These are phyloP conservation scores for Mesoclemmys tuberculata DNA, from an alignment of 2,113 vertebrate genomes.

Conservation along the genomic window DNA sequence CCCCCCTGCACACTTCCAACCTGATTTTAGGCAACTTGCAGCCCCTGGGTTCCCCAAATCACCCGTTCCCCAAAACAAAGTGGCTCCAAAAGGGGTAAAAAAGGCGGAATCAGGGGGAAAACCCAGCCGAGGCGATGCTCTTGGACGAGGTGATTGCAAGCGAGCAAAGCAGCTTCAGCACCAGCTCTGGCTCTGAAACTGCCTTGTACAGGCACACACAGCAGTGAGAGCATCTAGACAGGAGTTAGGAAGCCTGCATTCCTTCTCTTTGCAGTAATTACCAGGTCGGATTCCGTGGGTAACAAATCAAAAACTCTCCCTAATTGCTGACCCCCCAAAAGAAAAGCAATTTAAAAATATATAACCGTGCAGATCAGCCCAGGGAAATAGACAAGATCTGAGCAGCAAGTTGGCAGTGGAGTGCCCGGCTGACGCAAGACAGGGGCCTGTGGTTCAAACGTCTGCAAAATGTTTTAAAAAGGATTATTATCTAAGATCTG, in stretches of 20 bases:
- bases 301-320: slow-evolving; percentile 63
- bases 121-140: slow-evolving; percentile 66
- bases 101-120: slow-evolving; percentile 58
- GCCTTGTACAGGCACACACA: slow-evolving; percentile 71
- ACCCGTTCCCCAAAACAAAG: slow-evolving; percentile 67
- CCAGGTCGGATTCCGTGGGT: slow-evolving; percentile 68
- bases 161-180: slow-evolving; percentile 73
- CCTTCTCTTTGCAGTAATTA: slow-evolving; percentile 71
- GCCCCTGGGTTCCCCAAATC: slow-evolving; percentile 27
- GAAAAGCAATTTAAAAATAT: slow-evolving; percentile 21
- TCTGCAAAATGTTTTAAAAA: slow-evolving; percentile 23
- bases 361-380: slow-evolving; percentile 61
- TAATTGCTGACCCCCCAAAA: slow-evolving; percentile 35
- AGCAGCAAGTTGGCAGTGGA: slow-evolving; percentile 69
- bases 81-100: slow-evolving; percentile 62
- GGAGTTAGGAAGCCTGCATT: slow-evolving; percentile 58
- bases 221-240: slow-evolving; percentile 72
- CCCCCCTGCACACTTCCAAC: slow-evolving; percentile 73
- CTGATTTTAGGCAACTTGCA: slow-evolving; percentile 71
- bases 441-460: slow-evolving; percentile 68
- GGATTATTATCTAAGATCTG: neutral
- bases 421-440: slow-evolving; percentile 64
- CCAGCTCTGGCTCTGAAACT: slow-evolving; percentile 68
- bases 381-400: slow-evolving; percentile 56
- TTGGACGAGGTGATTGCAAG: slow-evolving; percentile 68